Evolutionary conservation across 2,797 vertebrate genomes (phyloP), one percentile per base, ranked within the genome.

Genomic region (Limnodromus scolopaceus): DNA sequence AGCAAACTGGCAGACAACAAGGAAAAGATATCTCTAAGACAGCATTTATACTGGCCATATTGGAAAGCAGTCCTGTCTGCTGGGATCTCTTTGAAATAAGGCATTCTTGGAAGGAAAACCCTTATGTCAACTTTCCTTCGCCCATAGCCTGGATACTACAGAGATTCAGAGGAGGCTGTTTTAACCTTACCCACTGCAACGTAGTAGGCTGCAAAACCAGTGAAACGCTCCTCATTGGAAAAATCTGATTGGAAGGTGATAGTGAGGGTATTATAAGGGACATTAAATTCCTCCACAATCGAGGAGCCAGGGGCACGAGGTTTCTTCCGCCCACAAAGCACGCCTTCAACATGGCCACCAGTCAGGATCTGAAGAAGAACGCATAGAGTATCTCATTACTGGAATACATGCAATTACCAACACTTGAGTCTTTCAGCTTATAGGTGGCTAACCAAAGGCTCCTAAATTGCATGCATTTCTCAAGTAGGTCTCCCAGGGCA

Each of bases 121-220:
- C 4, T 46, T 45, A 46, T 63, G 34, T 32, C 61, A 78, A 11
- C 30, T 69, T 64, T 46, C 24, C 16, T 72, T 16, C 43, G 19
- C 4, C 5, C 3, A 30, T 22, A 66, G 22, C 45, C 41, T 78
- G 38, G 66, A 58, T 13, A 49, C 39, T 23, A 70, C 32, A 72
- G 43, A 71, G 41, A 48, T n/a, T 58, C 43, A 69, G 57, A 77
- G 30, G 18, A 69, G 22, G 20, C 12, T 61, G 5, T 41, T 84
- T 82, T 57, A 82, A 70, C 49, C 98, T 98, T 98, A 99, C 99
- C 99, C 77, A 98, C 93, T 28, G 98, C 97, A 6, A 96, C 90
- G 15, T 99, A 99, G 95, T 99, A 99, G 7, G 98, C 99, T 64
- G 98, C 98, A 96, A 99, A 99, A 39, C 99, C 99, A 1, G 98